Base-by-base conservation (phyloP, 1,140 invertebrate species). In the Danaus melanippus region DNA sequence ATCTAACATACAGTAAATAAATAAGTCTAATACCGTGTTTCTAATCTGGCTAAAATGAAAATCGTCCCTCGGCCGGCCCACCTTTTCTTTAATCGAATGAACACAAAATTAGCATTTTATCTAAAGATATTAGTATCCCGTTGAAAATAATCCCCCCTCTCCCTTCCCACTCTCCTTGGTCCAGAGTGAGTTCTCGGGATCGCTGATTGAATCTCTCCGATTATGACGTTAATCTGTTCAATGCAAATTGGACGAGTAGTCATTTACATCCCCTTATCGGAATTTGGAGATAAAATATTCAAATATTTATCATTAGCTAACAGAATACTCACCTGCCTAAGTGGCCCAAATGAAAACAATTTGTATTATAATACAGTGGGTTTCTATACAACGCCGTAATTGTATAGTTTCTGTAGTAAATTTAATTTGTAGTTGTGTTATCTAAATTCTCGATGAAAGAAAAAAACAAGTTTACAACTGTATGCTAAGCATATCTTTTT, bases 41-140 rank as follows among this genome's bases (percentile, higher is more conserved):
- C 21, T 32, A 32, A 32, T 32, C 21, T 32, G 21, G 21, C 21
- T 32, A 32, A 32, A 32, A 32, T 32, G 21, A 32, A 32, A 32
- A 32, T 32, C 59, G 45, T 56, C 54, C 60, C 64, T 72, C 74
- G 21, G 21, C 2, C 21, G 21, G 21, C 21, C 76, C 71, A 75
- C 58, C 69, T 71, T 71, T 64, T 62, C 60, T 66, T 69, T 81
- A 83, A 86, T 86, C 78, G 80, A 86, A 86, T 78, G 80, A 83
- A 81, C 69, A 86, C 79, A 86, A 82, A 84, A 86, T 86, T 86
- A 81, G 76, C 83, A 86, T 86, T 84, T 86, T 86, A 86, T 86
- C 83, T 81, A 51, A 74, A 72, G 77, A 79, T 84, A 84, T 86
- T 83, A 84, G 79, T 82, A 86, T 71, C 73, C 66, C 68, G 72